These are phyloP conservation scores for Cranoglanis bouderius DNA, from an alignment of 2,113 vertebrate species.

Conservation along the genomic window DNA sequence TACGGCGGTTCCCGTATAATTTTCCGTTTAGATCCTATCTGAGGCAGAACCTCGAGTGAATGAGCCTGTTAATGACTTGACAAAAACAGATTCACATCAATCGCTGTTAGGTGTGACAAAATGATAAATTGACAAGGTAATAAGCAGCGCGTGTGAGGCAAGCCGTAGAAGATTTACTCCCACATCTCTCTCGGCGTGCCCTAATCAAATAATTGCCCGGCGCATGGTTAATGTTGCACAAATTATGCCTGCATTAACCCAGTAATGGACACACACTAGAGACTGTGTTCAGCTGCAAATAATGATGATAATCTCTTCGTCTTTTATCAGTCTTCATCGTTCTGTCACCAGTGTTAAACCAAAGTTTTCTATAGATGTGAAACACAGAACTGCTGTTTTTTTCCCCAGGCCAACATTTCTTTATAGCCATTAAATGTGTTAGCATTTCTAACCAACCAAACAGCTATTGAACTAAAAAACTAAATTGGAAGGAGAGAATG, in stretches of 20 bases:
- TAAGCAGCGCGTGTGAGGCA: conserved; percentile 52
- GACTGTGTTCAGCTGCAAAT: conserved; percentile 3
- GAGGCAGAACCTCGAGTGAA: conserved; percentile 44
- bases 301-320: conserved; percentile 8
- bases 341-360: neutral
- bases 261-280: conserved; percentile 45
- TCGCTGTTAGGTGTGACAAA: conserved; percentile 59
- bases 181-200: conserved; percentile 38
- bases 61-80: conserved; percentile 52
- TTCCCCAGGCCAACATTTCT: neutral
- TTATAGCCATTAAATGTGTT: neutral
- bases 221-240: conserved; percentile 50
- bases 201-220: conserved; percentile 57
- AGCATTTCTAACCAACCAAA: neutral
- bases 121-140: conserved; percentile 61
- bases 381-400: neutral
- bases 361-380: neutral
- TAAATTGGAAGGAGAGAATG: neutral
- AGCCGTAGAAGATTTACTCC: conserved; percentile 55
- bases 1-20: conserved; percentile 45
- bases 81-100: conserved; percentile 56
- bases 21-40: conserved; percentile 54
- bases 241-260: conserved; percentile 49
- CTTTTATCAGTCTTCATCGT: conserved; percentile 1
- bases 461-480: neutral